These are phyloP conservation scores for Odontamblyopus rebecca DNA, from an alignment of 2,797 vertebrate genomes.

Conservation along the genomic window DNA sequence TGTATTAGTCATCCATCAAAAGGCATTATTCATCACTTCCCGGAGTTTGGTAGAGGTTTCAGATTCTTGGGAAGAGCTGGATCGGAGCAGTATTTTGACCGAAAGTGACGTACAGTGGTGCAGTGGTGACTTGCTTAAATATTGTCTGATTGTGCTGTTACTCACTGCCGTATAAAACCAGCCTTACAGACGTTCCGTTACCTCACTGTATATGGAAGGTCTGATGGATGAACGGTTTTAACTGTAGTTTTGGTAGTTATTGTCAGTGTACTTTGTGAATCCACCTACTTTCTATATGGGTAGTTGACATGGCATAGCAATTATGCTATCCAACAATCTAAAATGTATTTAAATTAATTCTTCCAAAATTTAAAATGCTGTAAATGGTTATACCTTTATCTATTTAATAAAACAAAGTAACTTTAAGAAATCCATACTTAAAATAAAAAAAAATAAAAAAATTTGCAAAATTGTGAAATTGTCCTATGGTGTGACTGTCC, in stretches of 20 bases:
- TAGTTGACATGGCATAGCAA: too few species aligned
- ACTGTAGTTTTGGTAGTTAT: too few species aligned
- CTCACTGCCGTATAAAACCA: conserved; percentile 23
- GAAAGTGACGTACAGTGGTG: conserved; percentile 51
- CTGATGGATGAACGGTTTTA: conserved; percentile 3
- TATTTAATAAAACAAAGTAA: too few species aligned
- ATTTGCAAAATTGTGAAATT: too few species aligned
- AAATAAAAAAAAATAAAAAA: too few species aligned
- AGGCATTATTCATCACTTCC: conserved; percentile 3
- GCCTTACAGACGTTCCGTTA: conserved; percentile 14
- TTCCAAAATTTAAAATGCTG: too few species aligned
- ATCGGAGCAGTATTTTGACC: conserved; percentile 20
- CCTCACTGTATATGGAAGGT: conserved; percentile 1
- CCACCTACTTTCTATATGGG: background rate
- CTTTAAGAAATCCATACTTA: too few species aligned
- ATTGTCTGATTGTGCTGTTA: conserved; percentile 34
- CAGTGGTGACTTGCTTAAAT: conserved; percentile 50
- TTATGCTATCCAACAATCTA: too few species aligned
- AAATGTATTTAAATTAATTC: too few species aligned
- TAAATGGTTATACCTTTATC: too few species aligned
- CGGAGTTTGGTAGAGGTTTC: background rate
- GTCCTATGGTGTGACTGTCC: too few species aligned
- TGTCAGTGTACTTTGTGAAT: background rate
- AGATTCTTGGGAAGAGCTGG: background rate
- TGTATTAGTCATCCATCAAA: too few species aligned